Percentiles rank a stretch among this genome's conserved stretches.
phyloP scores from a whole-genome alignment of 92 coral and sea anemone species.

The Ricordea florida region DNA sequence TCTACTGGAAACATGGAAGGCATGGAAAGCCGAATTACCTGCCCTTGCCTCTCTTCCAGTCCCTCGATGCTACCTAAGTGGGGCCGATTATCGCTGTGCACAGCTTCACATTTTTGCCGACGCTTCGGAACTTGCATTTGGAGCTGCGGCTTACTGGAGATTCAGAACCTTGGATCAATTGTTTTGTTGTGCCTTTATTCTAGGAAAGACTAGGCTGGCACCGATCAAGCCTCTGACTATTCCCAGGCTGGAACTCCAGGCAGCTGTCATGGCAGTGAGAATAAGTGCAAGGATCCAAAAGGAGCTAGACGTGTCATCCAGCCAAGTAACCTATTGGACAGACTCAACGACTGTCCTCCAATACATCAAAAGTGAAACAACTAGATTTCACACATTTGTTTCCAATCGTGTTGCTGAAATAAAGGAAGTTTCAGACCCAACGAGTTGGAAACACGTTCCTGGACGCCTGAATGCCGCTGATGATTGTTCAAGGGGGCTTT shows the following conservation, averaged over 20 bases:
- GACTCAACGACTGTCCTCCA: constrained; percentile 34
- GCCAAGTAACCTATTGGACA: constrained; percentile 38
- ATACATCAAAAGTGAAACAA: constrained; percentile 12
- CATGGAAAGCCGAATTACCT: constrained; percentile 36
- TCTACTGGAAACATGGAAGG: constrained; percentile 48
- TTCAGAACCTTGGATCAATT: constrained; percentile 5
- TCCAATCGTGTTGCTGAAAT: constrained; percentile 29
- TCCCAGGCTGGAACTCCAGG: constrained; percentile 54
- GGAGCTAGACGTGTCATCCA: constrained; percentile 16
- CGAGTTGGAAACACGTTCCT: constrained; percentile 22
- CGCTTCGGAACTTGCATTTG: constrained; percentile 49
- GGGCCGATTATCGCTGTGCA: background rate
- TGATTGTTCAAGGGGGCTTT: constrained; percentile 17
- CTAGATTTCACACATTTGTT: constrained; percentile 23
- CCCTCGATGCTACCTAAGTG: constrained; percentile 38
- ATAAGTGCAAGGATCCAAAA: constrained; percentile 13
- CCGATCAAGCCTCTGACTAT: constrained; percentile 56
- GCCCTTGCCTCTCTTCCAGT: constrained; percentile 14
- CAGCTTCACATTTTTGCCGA: constrained; percentile 61
- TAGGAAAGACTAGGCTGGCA: constrained; percentile 47
- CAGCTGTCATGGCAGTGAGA: constrained; percentile 56
- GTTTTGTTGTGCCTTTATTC: constrained; percentile 20
- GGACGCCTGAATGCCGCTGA: constrained; percentile 31
- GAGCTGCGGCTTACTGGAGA: constrained; percentile 45
- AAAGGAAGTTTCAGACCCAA: constrained; percentile 6